Percentiles rank a stretch among this genome's conserved stretches.
Evolutionary conservation across 2,888 invertebrate genomes (phyloP).

Genomic region (Drosophila picticornis): DNA sequence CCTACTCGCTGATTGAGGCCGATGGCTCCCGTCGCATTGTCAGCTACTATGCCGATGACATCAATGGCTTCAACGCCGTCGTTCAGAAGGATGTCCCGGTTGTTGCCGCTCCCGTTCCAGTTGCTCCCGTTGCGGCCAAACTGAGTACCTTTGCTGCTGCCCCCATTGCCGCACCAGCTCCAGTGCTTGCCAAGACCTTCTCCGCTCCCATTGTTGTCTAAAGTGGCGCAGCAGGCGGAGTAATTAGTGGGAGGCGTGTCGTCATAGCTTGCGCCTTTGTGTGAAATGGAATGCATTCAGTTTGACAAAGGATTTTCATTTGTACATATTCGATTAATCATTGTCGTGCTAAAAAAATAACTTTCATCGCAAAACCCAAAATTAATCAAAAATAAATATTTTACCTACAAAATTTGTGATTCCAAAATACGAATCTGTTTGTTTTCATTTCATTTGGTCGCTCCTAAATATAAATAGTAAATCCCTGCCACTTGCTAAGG

Average conservation of each 20-base stretch:
- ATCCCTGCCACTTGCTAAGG: conserved; percentile 1
- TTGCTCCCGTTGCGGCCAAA: conserved; percentile 75
- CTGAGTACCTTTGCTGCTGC: conserved; percentile 54
- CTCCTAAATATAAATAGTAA: not conserved
- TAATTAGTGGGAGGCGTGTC: conserved; percentile 20
- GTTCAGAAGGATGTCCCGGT: conserved; percentile 79
- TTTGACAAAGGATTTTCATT: conserved; percentile 83
- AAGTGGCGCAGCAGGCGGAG: conserved; percentile 17
- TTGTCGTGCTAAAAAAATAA: conserved; percentile 79
- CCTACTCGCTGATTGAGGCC: conserved; percentile 84
- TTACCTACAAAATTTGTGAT: conserved; percentile 49
- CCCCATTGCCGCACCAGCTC: conserved; percentile 70
- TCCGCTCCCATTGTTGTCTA: conserved; percentile 81
- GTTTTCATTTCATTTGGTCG: not conserved
- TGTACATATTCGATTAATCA: conserved; percentile 83
- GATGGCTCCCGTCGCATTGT: conserved; percentile 84
- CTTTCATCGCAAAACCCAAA: conserved; percentile 77
- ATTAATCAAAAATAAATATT: conserved; percentile 42
- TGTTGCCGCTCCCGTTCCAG: conserved; percentile 55
- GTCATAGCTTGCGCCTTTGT: conserved; percentile 39
- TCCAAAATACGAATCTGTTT: conserved; percentile 7
- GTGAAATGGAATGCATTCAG: conserved; percentile 55
- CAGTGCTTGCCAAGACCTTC: conserved; percentile 79
- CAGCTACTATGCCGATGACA: conserved; percentile 82
- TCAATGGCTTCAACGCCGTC: conserved; percentile 84